Conservation (phyloP, 2,888 invertebrate species). For the Parapristionchus giblindavisi region DNA sequence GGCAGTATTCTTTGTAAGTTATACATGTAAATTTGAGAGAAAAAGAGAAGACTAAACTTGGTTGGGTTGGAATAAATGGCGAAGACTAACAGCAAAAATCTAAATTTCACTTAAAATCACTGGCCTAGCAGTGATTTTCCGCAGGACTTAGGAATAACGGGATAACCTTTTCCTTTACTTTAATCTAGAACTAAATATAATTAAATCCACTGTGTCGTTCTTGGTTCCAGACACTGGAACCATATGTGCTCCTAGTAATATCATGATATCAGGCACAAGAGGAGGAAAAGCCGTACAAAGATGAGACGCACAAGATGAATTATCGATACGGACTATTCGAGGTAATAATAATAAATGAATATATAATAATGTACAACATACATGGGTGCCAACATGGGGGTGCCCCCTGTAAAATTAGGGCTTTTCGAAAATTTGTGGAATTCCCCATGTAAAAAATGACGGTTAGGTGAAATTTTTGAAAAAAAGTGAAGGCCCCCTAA, state of each 20-base stretch:
- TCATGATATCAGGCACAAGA: constrained; percentile 7
- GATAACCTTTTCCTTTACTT: too few species aligned
- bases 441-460: too few species aligned
- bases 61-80: too few species aligned
- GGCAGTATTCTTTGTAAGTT: constrained; percentile 19
- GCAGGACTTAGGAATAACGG: too few species aligned
- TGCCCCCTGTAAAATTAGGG: too few species aligned
- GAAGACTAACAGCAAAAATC: too few species aligned
- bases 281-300: not conserved
- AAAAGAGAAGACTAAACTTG: not conserved
- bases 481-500: too few species aligned
- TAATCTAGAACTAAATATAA: not conserved
- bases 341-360: not conserved
- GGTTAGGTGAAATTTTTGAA: too few species aligned
- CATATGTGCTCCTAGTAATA: not conserved
- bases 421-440: too few species aligned
- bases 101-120: too few species aligned
- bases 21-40: not conserved
- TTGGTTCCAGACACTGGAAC: not conserved
- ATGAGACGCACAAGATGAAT: not conserved
- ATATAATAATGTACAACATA: not conserved
- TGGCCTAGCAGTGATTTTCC: too few species aligned
- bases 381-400: too few species aligned
- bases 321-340: constrained; percentile 28
- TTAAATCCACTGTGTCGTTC: not conserved